Evolutionary conservation across 2,113 vertebrate genomes (phyloP), one percentile per base, ranked within the genome.

Genomic region (Bostrychus sinensis): DNA sequence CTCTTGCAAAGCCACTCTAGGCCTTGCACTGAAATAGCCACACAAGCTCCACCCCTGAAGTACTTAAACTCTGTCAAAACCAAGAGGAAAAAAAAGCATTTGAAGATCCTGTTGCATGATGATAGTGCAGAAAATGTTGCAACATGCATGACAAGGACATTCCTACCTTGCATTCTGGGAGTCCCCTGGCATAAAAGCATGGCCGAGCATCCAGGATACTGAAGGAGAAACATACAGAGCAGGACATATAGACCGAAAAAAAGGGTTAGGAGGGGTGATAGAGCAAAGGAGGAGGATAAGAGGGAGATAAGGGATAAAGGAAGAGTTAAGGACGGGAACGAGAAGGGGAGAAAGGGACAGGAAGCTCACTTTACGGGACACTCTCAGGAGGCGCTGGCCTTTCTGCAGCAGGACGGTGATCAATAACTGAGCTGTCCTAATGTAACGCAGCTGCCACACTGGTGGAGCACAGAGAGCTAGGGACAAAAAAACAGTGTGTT

Each of bases 91-190:
- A 50, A 28, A 39, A 62, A 42, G n/a, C 4, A 7, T 19, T 41
- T 38, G 66, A 5, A 37, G 46, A 38, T 41, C 7, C 10, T 75
- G 70, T 79, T 77, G 72, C 72, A 80, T 72, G 70, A 74, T 75
- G 59, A 66, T 14, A 17, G 58, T 69, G 72, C 82, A 70, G 16
- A 57, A 72, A 30, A 58, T 41, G 38, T 65, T 78, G 71, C 71
- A 19, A 22, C 69, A 38, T 36, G 26, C 66, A 62, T 34, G 36
- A 71, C 23, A 32, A 22, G 36, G 13, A 30, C 62, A 50, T 20
- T 64, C 77, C 88, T 89, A 96, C 94, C 94, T 95, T 94, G 62
- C 92, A 93, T 80, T 88, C 89, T 69, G 88, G 90, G 82, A 90
- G 90, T 20, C 28, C 45, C 38, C 23, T 9, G 56, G 26, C 50